Conservation (phyloP, 2,797 vertebrate species). For the Graptemys geographica region DNA sequence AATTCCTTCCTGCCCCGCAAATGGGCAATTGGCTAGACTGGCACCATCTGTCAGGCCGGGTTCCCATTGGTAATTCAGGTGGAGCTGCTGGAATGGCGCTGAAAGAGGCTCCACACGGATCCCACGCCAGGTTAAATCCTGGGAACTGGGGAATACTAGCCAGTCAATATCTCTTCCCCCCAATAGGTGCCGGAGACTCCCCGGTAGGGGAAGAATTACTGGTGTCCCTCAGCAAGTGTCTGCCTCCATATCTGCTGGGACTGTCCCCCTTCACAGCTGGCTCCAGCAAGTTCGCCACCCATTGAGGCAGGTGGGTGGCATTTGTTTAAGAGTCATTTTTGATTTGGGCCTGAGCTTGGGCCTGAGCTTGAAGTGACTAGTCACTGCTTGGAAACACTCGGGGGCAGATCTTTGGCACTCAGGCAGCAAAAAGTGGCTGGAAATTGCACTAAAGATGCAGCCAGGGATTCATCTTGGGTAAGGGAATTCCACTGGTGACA, state of each 20-base stretch:
- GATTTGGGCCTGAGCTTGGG: background rate
- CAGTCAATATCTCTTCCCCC: background rate
- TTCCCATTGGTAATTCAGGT: background rate
- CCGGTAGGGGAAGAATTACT: background rate
- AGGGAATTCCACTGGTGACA: background rate
- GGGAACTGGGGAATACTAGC: background rate
- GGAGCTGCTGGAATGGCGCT: background rate
- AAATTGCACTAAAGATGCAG: background rate
- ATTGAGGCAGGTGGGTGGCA: background rate
- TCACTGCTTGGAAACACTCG: background rate
- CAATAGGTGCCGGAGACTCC: background rate
- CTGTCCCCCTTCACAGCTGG: too few relatives aligned
- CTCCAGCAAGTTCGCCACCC: background rate
- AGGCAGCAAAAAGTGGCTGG: background rate
- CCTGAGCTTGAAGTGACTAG: background rate
- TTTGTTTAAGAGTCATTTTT: background rate
- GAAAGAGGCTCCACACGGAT: background rate
- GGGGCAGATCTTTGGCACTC: background rate
- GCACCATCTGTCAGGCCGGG: background rate
- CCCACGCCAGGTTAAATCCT: background rate
- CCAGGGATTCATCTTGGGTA: background rate
- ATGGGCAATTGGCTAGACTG: background rate
- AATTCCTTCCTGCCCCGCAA: background rate
- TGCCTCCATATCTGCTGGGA: background rate
- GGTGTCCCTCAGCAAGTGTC: background rate